These are phyloP conservation scores for Matsumyia berberina DNA, from an alignment of 2,888 invertebrate species.

Conservation along the genomic window DNA sequence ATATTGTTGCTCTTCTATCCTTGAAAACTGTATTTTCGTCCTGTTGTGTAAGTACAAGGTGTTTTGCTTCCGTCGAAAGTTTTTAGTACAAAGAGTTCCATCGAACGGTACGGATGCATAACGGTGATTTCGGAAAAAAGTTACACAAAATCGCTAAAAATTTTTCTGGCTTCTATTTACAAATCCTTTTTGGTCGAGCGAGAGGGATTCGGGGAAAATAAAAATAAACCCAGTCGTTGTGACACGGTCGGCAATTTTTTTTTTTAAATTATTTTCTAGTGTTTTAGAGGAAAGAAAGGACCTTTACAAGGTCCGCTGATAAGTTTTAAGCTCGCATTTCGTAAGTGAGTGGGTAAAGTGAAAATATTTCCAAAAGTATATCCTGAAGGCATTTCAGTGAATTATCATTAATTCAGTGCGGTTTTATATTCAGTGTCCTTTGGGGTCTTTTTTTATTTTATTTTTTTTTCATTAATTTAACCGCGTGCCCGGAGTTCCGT, in stretches of 20 bases:
- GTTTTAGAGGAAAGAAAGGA: background rate
- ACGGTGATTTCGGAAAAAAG: conserved; percentile 65
- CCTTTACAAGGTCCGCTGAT: background rate
- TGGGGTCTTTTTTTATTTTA: conserved; percentile 4
- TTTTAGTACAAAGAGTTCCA: conserved; percentile 84
- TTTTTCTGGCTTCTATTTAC: conserved; percentile 25
- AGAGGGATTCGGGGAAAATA: background rate
- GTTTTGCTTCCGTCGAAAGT: conserved; percentile 78
- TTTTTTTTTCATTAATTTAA: conserved; percentile 33
- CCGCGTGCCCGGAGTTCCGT: conserved; percentile 50
- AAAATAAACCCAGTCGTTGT: conserved; percentile 24
- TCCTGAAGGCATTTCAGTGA: conserved; percentile 56
- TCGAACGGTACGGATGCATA: conserved; percentile 83
- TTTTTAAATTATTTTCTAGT: background rate
- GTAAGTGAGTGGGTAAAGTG: conserved; percentile 30
- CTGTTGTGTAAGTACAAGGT: conserved; percentile 71
- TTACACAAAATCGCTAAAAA: conserved; percentile 33
- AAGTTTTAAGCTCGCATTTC: conserved; percentile 6
- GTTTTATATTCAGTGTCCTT: conserved; percentile 18
- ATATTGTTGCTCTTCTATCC: conserved; percentile 79
- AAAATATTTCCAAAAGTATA: conserved; percentile 47
- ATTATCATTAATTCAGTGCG: conserved; percentile 60
- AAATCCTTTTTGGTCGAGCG: background rate
- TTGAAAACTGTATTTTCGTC: conserved; percentile 80
- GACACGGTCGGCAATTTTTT: conserved; percentile 15